Conservation (phyloP, 2,113 vertebrate genomes). For the Vulpes lagopus region DNA sequence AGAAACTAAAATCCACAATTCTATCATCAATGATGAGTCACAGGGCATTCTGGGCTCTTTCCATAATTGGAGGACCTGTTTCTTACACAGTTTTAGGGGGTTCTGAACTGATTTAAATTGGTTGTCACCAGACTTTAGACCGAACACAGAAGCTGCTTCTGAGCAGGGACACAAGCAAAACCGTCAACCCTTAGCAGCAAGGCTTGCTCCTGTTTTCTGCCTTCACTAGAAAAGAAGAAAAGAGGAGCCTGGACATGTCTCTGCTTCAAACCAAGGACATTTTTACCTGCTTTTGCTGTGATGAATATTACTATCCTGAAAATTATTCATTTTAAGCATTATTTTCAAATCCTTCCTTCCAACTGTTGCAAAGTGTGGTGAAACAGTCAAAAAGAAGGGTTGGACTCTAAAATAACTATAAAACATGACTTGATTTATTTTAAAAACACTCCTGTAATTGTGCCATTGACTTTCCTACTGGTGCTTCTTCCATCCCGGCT, state of each 20-base stretch:
- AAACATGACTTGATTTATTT: neutral
- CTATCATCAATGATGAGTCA: neutral
- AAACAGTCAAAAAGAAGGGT: neutral
- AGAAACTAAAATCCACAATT: neutral
- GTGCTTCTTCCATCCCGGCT: neutral
- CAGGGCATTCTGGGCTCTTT: neutral
- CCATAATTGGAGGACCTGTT: neutral
- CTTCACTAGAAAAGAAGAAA: neutral
- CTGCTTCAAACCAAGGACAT: neutral
- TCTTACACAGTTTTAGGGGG: neutral
- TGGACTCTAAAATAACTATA: neutral
- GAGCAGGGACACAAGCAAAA: neutral
- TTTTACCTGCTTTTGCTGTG: neutral
- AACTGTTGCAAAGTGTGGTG: neutral
- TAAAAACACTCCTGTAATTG: neutral
- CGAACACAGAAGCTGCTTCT: fast-evolving
- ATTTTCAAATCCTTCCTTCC: neutral
- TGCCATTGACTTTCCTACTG: neutral
- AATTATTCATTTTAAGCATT: neutral
- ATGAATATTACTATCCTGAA: neutral
- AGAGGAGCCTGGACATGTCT: neutral
- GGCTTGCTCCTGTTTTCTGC: neutral
- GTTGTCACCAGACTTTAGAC: neutral
- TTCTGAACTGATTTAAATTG: neutral
- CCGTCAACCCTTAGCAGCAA: fast-evolving